Evolutionary conservation across 2,113 vertebrate species (phyloP), one percentile per base, ranked within the genome.

Genomic region (Picathartes gymnocephalus): DNA sequence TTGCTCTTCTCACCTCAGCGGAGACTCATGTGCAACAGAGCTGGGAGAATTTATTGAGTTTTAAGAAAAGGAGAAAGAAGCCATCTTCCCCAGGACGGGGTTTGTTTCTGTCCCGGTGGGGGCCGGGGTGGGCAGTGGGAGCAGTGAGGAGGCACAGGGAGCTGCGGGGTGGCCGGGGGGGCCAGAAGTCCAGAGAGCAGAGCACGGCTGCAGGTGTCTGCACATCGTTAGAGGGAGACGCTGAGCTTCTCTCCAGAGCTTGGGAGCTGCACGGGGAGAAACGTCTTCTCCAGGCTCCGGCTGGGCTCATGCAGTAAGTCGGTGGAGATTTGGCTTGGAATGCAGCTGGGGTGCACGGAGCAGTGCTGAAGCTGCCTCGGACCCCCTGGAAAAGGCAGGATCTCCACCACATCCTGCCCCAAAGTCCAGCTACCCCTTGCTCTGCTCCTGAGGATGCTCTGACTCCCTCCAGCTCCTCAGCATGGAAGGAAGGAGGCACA

Each of bases 161-260:
- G 42, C 68, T 74, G 88, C 0, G 1, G 45, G 47, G 61, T 58
- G 70, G 1, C 25, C 0, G 0, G 25, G 19, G 30, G 10, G 2
- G 7, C 11, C 51, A 66, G 42, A 44, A 45, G 10, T 37, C 42
- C 56, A 3, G 1, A 6, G 12, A 66, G 64, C 58, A 35, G 45
- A 3, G 6, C 11, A 4, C 0, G 1, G 58, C 58, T 57, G 78
- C 64, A 9, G 31, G 54, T 39, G 85, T 28, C 45, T 6, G 80
- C 12, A 3, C 70, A 86, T 92, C 88, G 48, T 95, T 84, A 95
- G 94, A 91, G 76, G 92, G 94, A 93, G 94, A 88, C 25, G 37
- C 86, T 92, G 94, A 83, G 92, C 95, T 93, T 51, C 50, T 58
- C 66, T 65, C 78, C 66, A 23, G 86, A 57, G 87, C 81, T 5